Evolutionary conservation across 2,113 vertebrate species (phyloP), one percentile per base, ranked within the genome.

Genomic region (Grammomys dolichurus): DNA sequence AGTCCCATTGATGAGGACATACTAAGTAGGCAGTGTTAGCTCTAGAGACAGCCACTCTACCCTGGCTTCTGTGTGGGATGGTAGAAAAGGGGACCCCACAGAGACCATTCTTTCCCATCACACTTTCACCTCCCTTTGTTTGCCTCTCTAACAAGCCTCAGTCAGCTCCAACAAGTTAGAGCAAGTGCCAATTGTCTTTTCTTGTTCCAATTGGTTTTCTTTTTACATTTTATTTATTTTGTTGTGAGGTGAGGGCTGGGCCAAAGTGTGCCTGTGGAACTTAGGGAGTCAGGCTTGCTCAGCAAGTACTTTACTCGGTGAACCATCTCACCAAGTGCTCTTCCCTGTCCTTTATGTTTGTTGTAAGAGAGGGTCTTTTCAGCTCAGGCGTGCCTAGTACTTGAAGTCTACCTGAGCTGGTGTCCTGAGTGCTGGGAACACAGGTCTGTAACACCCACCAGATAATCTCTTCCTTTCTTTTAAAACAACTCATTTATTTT

Each of bases 1-100:
- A 93, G 26, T n/a, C 63, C 63, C 60, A 33, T 89, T 95, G 56
- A 96, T 78, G 90, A 72, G 7, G 60, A 90, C n/a, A 26, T 7
- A 60, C 56, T 26, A 60, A 88, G 78, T n/a, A 69, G 48, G 70
- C 67, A 82, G 43, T 43, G 40, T 63, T 60, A 86, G 87, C 87
- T 75, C 19, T 0, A 0, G 54, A 48, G 75, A 69, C 48, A 51
- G 78, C 10, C 94, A 43, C 58, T 65, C 54, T 93, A 63, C 85
- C 36, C 36, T 87, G 76, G 90, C 90, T 36, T 73, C 65, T 89
- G 67, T 36, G 76, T 85, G 54, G 89, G 0, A 0, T 51, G 67
- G 85, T 26, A 69, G 69, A 65, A 78, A 90, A 73, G 14, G 56
- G 77, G 7, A 46, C 58, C 48, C 70, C 7, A 7, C 88, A 63